Evolutionary conservation across 2,113 vertebrate genomes (phyloP).

Genomic region (Xyliphius kryptos): DNA sequence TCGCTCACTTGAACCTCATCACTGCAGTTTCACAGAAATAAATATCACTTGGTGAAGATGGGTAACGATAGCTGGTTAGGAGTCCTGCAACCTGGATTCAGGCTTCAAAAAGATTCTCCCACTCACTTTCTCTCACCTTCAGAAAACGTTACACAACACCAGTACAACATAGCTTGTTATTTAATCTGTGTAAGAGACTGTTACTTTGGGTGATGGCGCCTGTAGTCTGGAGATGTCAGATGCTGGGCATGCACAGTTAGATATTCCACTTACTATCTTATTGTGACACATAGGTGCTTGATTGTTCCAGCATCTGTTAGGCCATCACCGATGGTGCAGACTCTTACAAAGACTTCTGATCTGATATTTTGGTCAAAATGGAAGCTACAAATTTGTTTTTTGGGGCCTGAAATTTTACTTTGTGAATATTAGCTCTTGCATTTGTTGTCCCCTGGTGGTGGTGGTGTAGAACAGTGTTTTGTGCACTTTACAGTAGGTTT

Average conservation of each 20-base stretch:
- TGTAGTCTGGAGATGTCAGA: slow-evolving; percentile 8
- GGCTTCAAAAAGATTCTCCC: neutral
- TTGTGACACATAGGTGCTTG: slow-evolving; percentile 42
- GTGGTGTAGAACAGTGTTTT: no score
- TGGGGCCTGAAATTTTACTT: no score
- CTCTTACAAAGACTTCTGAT: slow-evolving; percentile 12
- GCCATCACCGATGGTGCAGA: slow-evolving; percentile 31
- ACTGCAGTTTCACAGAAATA: neutral
- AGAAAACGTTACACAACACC: slow-evolving; percentile 5
- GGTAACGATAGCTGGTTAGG: neutral
- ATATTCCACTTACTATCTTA: slow-evolving; percentile 20
- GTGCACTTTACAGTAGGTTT: no score
- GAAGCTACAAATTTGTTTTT: no score
- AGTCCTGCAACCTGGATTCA: neutral
- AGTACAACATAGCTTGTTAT: neutral
- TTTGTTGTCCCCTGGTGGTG: no score
- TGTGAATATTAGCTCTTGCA: no score
- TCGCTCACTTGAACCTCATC: neutral
- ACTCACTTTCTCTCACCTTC: neutral
- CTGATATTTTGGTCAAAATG: no score
- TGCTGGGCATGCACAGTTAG: neutral
- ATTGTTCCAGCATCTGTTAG: slow-evolving; percentile 46
- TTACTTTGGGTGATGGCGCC: neutral
- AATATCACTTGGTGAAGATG: neutral
- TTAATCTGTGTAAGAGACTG: slow-evolving; percentile 13